Conservation (phyloP, 1,140 invertebrate species). For the Bombus ignitus region DNA sequence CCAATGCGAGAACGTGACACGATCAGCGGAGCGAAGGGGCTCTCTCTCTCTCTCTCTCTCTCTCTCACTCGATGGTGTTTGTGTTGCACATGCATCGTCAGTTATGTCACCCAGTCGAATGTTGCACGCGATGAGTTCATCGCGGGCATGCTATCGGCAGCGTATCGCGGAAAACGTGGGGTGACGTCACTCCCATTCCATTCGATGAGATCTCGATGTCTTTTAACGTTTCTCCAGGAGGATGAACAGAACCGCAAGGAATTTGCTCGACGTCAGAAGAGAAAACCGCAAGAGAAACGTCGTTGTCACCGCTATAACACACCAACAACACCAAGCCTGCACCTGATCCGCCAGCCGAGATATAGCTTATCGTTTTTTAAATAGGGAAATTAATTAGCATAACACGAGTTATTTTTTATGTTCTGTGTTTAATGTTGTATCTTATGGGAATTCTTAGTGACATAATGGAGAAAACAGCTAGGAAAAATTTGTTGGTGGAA, state of each 20-base stretch:
- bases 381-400: background rate
- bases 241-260: slow-evolving; percentile 5
- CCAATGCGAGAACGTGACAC: background rate
- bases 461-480: background rate
- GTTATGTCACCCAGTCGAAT: slow-evolving; percentile 56
- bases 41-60: background rate
- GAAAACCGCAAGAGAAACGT: background rate
- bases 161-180: slow-evolving; percentile 42
- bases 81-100: slow-evolving; percentile 27
- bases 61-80: background rate
- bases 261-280: background rate
- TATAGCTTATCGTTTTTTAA: background rate
- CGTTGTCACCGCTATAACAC: background rate
- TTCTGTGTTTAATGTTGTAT: too few relatives aligned
- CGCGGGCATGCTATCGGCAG: slow-evolving; percentile 43
- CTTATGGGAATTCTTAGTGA: background rate
- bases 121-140: slow-evolving; percentile 63
- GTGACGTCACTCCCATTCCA: slow-evolving; percentile 52
- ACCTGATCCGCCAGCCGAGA: too few relatives aligned
- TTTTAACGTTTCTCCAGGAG: background rate
- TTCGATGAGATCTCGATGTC: background rate
- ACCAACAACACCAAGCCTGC: too few relatives aligned
- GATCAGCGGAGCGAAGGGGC: background rate
- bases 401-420: too few relatives aligned
- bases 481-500: background rate